phyloP scores from a whole-genome alignment of 2,888 invertebrate genomes.

The Machimus atricapillus region DNA sequence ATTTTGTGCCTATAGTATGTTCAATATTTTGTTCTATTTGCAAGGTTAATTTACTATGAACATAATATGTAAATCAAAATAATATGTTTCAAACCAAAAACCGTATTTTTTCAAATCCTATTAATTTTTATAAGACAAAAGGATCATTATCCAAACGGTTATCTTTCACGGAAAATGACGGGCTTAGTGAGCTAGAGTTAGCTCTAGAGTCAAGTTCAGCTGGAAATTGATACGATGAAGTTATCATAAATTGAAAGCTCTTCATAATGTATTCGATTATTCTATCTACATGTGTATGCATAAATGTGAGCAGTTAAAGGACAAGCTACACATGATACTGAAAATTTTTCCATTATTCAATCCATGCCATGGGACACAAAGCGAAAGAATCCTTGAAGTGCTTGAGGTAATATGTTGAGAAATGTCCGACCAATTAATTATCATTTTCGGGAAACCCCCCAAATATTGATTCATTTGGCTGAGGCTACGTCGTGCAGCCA shows the following conservation, averaged over 20 bases:
- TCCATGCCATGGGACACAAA: not conserved
- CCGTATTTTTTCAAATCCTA: too few species aligned
- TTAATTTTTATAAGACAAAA: too few species aligned
- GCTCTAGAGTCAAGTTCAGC: too few species aligned
- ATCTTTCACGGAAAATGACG: too few species aligned
- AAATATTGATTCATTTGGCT: conserved; percentile 4
- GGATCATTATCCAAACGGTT: too few species aligned
- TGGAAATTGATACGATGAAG: too few species aligned
- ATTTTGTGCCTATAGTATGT: too few species aligned
- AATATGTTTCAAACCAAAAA: too few species aligned
- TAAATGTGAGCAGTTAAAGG: not conserved
- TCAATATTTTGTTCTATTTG: too few species aligned
- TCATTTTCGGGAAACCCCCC: not conserved
- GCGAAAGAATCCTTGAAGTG: not conserved
- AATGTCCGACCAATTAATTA: not conserved
- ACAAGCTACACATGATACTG: not conserved
- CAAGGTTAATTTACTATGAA: too few species aligned
- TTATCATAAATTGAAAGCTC: not conserved
- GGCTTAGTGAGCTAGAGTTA: too few species aligned
- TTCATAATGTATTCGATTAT: not conserved
- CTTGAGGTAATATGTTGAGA: not conserved
- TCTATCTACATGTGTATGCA: not conserved
- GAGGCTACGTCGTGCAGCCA: not conserved
- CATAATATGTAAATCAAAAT: too few species aligned
- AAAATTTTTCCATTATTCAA: not conserved